Conservation (phyloP, 2,797 vertebrate genomes). For the Triplophysa yarkandensis region DNA sequence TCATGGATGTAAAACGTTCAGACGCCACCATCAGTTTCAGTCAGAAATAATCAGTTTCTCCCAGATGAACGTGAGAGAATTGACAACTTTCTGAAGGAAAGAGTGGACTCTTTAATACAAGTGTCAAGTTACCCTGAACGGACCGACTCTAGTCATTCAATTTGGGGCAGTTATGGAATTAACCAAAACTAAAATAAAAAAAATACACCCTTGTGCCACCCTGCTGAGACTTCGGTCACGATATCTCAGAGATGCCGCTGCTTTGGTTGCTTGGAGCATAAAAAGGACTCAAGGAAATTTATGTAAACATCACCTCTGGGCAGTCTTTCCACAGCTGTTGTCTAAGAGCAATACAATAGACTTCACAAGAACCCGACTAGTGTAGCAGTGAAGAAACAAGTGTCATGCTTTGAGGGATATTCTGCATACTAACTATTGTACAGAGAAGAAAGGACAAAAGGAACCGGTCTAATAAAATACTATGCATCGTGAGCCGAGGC, state of each 20-base stretch:
- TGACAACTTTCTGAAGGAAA: not conserved
- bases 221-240: not conserved
- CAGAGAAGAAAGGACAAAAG: constrained; percentile 70
- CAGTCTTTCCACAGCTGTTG: constrained; percentile 84
- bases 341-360: constrained; percentile 90
- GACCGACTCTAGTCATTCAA: not conserved
- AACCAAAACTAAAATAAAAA: not conserved
- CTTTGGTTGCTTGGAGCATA: constrained; percentile 76
- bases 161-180: not conserved
- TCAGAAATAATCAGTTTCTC: not conserved
- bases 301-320: constrained; percentile 53
- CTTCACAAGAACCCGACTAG: constrained; percentile 93
- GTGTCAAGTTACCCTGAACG: not conserved
- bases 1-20: constrained; percentile 27
- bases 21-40: not conserved
- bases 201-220: not conserved
- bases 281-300: too few relatives aligned
- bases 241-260: not conserved
- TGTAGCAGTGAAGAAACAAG: constrained; percentile 85
- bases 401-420: constrained; percentile 80
- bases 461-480: constrained; percentile 87
- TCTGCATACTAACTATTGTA: constrained; percentile 71
- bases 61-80: not conserved
- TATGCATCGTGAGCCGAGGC: constrained; percentile 84
- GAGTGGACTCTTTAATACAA: constrained; percentile 1